Percentiles rank a stretch among this genome's conserved stretches.
Conservation (phyloP, 2,888 invertebrate species). For the Diadegma fenestrale region DNA sequence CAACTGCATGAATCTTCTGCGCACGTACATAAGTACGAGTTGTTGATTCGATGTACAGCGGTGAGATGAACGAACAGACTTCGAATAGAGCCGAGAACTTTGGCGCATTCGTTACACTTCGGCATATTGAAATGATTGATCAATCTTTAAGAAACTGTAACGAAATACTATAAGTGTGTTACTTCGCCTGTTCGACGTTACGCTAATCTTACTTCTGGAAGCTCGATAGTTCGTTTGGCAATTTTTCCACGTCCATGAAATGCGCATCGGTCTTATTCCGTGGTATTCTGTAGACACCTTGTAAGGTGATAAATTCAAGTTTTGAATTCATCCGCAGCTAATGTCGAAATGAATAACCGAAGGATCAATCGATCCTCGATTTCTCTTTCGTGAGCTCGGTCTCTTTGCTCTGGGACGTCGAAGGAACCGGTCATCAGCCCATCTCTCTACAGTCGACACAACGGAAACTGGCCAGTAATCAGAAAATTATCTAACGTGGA, state of each 20-base stretch:
- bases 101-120: constrained; percentile 39
- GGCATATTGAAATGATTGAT: constrained; percentile 30
- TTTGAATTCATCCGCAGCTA: too few relatives aligned
- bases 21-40: constrained; percentile 35
- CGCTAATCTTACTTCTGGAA: constrained; percentile 25
- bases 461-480: too few relatives aligned
- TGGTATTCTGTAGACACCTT: constrained; percentile 27
- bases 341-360: too few relatives aligned
- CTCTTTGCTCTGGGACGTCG: too few relatives aligned
- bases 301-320: too few relatives aligned
- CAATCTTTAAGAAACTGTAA: not conserved
- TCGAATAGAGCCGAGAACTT: constrained; percentile 29
- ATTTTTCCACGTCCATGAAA: constrained; percentile 33
- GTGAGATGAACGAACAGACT: constrained; percentile 26
- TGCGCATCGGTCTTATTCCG: constrained; percentile 14
- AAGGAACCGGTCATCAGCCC: too few relatives aligned
- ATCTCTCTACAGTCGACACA: too few relatives aligned
- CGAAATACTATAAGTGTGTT: constrained; percentile 1
- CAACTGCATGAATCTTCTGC: constrained; percentile 31
- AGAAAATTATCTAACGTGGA: too few relatives aligned
- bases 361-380: too few relatives aligned
- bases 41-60: constrained; percentile 20
- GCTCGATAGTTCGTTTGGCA: constrained; percentile 30
- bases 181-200: not conserved
- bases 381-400: too few relatives aligned